Base-by-base conservation (phyloP, 2,888 invertebrate species). In the Oscheius sp. region DNA sequence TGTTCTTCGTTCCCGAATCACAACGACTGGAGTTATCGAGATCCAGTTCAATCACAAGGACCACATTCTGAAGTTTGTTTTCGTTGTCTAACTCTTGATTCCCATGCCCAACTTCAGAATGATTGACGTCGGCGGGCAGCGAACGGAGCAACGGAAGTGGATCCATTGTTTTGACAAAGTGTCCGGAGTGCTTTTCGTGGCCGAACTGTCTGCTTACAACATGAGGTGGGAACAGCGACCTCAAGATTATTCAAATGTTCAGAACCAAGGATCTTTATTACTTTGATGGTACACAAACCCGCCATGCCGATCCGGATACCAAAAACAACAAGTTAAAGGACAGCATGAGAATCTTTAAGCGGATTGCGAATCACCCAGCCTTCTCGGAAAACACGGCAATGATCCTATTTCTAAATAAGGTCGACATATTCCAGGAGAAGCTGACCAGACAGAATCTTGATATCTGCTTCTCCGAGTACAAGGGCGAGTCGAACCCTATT, bases 11-110 rank as follows among this genome's bases (percentile, higher is more conserved):
- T 96, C 96, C 91, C 93, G 98, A 93, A 96, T 96, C 90, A 96
- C 98, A 90, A 98, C 98, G 87, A 97, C 97, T 90, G 98, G 98
- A 92, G 98, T 98, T 92, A 96, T 96, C 92, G 98, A 98, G 92
- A 97, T 98, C 92, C 96, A 96, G 88, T 98, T 98, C 93, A 96
- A 96, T 92, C 93, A 97, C 93, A 96, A 97, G 93, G 96, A 96
- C 92, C 96, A 96, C 91, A 94, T 96, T 93, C 96, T 98, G 94
- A 96, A 96, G 96, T 96, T 48, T 32, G 50, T 63, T 63, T 94
- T 47, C 1, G 9, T 7, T 11, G 37, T 13, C 59, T 58, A 2
- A 35, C 37, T 11, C 33, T 29, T 2, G 21, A 21, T 11, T 53
- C 13, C 53, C 7, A 21, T 29, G n/a, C 47, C 10, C 29, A 47